A percentile compares a stretch with the other conserved stretches of the same genome.
Conservation (phyloP, 2,797 vertebrate species). For the Clarias pachynema region DNA sequence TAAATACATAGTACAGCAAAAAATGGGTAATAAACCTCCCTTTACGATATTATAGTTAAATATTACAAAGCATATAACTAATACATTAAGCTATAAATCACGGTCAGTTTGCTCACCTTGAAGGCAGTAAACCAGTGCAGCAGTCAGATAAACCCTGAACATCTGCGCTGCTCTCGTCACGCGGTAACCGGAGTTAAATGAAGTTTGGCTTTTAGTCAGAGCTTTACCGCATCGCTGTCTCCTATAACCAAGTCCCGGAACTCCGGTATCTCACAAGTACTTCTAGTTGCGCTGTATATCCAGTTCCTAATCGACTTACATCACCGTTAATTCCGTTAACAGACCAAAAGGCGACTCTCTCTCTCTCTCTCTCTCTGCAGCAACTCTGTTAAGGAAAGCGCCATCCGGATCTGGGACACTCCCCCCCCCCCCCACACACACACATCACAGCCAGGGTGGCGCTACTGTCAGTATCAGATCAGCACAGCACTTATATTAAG, state of each 20-base stretch:
- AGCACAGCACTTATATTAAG: neutral
- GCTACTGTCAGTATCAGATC: neutral
- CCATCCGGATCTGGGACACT: conserved; percentile 47
- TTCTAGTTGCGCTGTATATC: neutral
- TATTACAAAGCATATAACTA: neutral
- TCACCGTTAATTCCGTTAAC: neutral
- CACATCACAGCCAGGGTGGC: neutral
- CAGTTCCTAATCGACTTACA: neutral
- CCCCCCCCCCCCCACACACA: conserved; percentile 26
- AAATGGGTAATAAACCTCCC: neutral
- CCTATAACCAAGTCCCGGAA: neutral
- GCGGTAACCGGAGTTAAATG: neutral
- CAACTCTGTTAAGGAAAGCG: conserved; percentile 37
- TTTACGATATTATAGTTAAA: neutral
- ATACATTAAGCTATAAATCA: neutral
- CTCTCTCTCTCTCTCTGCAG: neutral
- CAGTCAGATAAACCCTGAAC: conserved; percentile 30
- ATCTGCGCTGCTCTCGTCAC: conserved; percentile 1
- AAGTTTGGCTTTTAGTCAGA: neutral
- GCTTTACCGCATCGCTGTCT: neutral
- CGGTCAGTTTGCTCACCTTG: conserved; percentile 54
- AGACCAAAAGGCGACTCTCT: neutral
- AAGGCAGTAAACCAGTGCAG: conserved; percentile 37
- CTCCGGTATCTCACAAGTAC: neutral
- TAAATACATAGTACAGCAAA: neutral